Evolutionary conservation across 2,888 invertebrate genomes (phyloP), one percentile per base, ranked within the genome.

Genomic region (Congeria kusceri): DNA sequence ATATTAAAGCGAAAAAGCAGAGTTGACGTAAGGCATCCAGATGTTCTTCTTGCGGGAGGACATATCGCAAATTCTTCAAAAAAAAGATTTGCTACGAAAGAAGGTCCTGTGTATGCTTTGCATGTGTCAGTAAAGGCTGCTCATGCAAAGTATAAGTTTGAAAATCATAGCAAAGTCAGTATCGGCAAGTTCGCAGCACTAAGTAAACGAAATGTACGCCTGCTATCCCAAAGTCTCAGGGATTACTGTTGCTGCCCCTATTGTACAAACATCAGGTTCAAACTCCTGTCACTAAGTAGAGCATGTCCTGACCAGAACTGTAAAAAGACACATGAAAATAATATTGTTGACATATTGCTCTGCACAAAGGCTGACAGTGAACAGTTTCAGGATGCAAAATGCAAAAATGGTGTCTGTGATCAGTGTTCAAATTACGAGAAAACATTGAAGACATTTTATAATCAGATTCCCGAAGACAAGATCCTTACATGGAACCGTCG

Each of bases 241-340:
- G 77, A 84, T 9, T 79, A 71, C 46, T 86, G 86, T 61, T 59
- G 69, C 20, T 86, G 86, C 66, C 46, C 46, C 1, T 77, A 78
- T 27, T 86, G 86, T 63, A 67, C 64, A 7, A 85, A 85, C 47
- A 68, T 82, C 0, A 57, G 80, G 32, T 78, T 69, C 65, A 85
- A 85, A 64, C 67, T 85, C 7, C 29, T 79, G 7, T 53, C 75
- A 47, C 64, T 85, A 1, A 68, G 58, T 53, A 63, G 68, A 64
- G 65, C 47, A 27, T 18, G n/a, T 44, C 13, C 27, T 13, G 58
- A 73, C 27, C 1, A 28, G 20, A 62, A 46, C 1, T 58, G 47
- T 28, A 82, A 80, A 65, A 66, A 67, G 7, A 62, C 29, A 20
- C 29, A 61, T 58, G 80, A 80, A 77, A 32, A 61, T 29, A 65